Base-by-base conservation (phyloP, 2,888 invertebrate species). In the Agonopterix alstromeriana region DNA sequence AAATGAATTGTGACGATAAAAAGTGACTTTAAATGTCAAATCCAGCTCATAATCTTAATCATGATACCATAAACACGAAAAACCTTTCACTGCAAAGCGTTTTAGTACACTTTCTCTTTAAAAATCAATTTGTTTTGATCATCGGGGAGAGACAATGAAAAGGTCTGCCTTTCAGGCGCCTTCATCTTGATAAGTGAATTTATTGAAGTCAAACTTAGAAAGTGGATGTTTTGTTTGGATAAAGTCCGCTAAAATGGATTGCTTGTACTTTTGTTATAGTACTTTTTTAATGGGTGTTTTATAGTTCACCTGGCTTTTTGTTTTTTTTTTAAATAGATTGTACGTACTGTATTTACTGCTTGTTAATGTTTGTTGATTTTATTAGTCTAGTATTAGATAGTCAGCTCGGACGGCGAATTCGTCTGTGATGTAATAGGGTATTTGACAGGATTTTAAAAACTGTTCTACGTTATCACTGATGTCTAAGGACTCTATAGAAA, bases 61-160 rank as follows among this genome's bases (percentile, higher is more conserved):
- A 38, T 27, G 43, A 50, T 49, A 27, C 49, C 43, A 45, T 44
- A 51, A 48, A 49, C 46, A 49, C 49, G 35, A 43, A 27, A 27
- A 42, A 58, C 67, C 74, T 73, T 76, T 77, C 72, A 65, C 72
- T 61, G 52, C 54, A 55, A 60, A 53, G 46, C 52, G 42, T 35
- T 66, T 69, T 71, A 70, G 56, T 68, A 67, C 58, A 75, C 77
- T 79, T 79, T 81, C 78, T 67, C 71, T 61, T 42, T 65, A 73
- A 73, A 78, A 76, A 78, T 72, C 77, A 64, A 77, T 78, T 76
- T 74, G 71, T 70, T 65, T 57, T 57, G 56, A 73, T 70, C 66
- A 54, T 52, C 59, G 54, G 53, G 56, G 54, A 58, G 58, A 70
- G 64, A 77, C 77, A 75, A 77, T 73, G 68, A 68, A 63, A 64